Conservation (phyloP, 2,888 invertebrate species). For the Cryptocheilus praepositus region DNA sequence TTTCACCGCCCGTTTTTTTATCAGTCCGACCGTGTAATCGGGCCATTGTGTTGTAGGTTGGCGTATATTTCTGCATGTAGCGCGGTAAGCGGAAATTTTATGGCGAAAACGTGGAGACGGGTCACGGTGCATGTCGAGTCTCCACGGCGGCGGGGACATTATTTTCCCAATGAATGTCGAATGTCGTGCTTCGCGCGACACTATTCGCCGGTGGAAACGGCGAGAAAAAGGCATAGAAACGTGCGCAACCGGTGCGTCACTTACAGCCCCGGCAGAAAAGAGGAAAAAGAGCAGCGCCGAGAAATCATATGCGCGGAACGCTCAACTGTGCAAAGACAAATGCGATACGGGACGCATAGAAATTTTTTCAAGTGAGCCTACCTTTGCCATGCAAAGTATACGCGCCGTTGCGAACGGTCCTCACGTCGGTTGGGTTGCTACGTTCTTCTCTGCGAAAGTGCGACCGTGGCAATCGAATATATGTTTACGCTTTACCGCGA, state of each 20-base stretch:
- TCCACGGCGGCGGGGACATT: not conserved
- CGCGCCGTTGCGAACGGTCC: too few species aligned
- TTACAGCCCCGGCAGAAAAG: constrained; percentile 15
- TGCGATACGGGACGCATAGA: not conserved
- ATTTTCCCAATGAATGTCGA: constrained; percentile 31
- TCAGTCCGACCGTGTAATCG: too few species aligned
- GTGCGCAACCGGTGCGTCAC: constrained; percentile 16
- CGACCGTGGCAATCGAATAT: too few species aligned
- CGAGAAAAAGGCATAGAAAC: constrained; percentile 10
- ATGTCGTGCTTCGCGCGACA: constrained; percentile 14
- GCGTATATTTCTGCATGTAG: not conserved
- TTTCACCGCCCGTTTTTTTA: too few species aligned
- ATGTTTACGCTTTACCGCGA: too few species aligned
- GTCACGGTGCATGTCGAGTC: not conserved
- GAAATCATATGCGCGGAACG: too few species aligned
- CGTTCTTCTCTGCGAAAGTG: too few species aligned
- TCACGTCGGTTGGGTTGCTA: too few species aligned
- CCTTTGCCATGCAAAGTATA: not conserved
- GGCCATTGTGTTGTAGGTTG: too few species aligned
- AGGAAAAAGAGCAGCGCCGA: too few species aligned
- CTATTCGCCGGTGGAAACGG: constrained; percentile 19
- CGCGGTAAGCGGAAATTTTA: not conserved
- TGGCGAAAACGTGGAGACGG: not conserved
- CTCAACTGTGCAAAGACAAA: too few species aligned
- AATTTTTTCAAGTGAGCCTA: not conserved